Base-by-base conservation (phyloP, 2,797 vertebrate genomes). In the Enteromius anoplus region DNA sequence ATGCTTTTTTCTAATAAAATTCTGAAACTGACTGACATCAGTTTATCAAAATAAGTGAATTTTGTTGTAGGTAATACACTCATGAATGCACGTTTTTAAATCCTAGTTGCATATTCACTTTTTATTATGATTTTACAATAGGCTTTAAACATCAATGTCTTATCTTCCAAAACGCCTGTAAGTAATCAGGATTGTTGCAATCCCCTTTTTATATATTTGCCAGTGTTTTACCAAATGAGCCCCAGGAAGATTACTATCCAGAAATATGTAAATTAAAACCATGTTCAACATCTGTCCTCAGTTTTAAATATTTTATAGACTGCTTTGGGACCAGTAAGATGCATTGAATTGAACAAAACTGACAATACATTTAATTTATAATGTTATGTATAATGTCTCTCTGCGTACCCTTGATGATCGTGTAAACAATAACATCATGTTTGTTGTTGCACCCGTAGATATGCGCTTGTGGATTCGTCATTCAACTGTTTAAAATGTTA, bases 191-290 rank as follows among this genome's bases (percentile, higher is more conserved):
- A 81, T 34, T 70, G 71, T 62, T 80, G 37, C 26, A 23, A 7
- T 62, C 37, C 26, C 3, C n/a, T 53, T 32, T 37, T n/a, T 55
- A 1, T 40, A 9, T 2, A 47, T 65, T 78, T 49, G 8, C 1
- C 49, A 37, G 47, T 45, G 78, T 60, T 80, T 80, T 71, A 81
- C 53, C 45, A 73, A 47, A 42, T 42, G 4, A 53, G 47, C 19
- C 10, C 6, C 8, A 75, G 53, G 49, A 21, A 70, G 49, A 72
- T 55, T 65, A 65, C 26, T 62, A 26, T 26, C 21, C 21, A 37
- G 2, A 37, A 51, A 51, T 2, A 1, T 19, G 47, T 64, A 10
- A 34, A 70, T 58, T 42, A 80, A 26, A 34, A 68, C 47, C 32
- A 21, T 29, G 0, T 34, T 49, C 17, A 17, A 26, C 79, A 81